A percentile compares a stretch with the other conserved stretches of the same genome.
These are phyloP conservation scores for Psilopogon haemacephalus DNA, from an alignment of 2,113 vertebrate genomes.

Conservation along the genomic window DNA sequence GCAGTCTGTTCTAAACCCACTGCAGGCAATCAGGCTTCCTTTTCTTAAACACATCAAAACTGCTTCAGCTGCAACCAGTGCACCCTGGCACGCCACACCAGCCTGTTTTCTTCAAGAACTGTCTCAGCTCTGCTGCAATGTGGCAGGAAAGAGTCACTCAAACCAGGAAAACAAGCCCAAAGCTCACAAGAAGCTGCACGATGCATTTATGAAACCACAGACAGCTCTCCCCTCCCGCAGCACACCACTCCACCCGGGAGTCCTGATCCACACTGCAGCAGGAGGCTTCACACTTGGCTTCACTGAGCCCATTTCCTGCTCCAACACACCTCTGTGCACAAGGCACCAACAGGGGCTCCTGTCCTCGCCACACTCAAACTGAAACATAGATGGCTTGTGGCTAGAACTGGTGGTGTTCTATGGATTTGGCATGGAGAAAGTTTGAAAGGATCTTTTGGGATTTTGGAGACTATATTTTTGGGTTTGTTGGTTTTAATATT, in stretches of 20 bases:
- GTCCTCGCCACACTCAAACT: no score
- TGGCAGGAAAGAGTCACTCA: not conserved
- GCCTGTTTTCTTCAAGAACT: not conserved
- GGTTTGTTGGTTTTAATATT: no score
- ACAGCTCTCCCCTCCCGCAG: not conserved
- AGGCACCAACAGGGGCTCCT: not conserved
- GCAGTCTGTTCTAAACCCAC: not conserved
- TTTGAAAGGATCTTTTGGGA: no score
- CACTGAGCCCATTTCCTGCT: not conserved
- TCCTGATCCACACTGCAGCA: not conserved
- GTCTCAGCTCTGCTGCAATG: not conserved
- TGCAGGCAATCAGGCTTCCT: not conserved
- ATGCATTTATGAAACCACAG: not conserved
- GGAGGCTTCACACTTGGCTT: not conserved
- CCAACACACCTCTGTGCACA: not conserved
- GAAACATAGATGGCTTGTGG: no score
- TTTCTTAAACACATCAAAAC: not conserved
- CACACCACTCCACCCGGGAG: not conserved
- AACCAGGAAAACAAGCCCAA: not conserved
- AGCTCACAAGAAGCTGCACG: not conserved
- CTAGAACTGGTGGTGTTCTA: no score
- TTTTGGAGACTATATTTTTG: no score
- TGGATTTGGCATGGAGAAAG: no score
- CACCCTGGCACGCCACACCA: rapidly evolving
- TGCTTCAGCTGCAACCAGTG: not conserved